Conservation (phyloP, 1,140 invertebrate genomes). For the Parasteatoda tepidariorum region DNA sequence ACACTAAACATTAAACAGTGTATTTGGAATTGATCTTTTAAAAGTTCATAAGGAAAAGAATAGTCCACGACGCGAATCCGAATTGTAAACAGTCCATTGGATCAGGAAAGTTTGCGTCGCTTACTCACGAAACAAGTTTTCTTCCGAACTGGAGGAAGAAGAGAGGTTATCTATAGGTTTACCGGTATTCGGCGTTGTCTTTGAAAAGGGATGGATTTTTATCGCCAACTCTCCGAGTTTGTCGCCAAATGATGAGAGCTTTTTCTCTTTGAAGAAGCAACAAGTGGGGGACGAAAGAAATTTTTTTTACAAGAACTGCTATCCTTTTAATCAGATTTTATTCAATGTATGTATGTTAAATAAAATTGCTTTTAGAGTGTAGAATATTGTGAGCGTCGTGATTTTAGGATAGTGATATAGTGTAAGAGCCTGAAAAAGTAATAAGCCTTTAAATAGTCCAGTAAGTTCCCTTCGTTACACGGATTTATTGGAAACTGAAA, state of each 20-base stretch:
- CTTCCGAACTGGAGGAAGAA: not conserved
- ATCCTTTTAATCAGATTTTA: too few relatives aligned
- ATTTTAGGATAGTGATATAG: too few relatives aligned
- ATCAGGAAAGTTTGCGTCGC: not conserved
- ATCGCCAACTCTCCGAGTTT: not conserved
- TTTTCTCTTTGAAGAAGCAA: not conserved
- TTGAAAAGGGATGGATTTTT: not conserved
- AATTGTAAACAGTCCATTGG: not conserved
- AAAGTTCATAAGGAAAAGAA: too few relatives aligned
- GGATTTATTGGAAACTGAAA: too few relatives aligned
- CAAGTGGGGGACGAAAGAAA: not conserved
- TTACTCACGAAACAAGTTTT: not conserved
- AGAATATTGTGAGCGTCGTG: too few relatives aligned
- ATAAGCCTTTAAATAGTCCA: too few relatives aligned
- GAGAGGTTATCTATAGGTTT: not conserved
- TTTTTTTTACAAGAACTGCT: too few relatives aligned
- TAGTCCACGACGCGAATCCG: not conserved
- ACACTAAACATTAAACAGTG: not conserved
- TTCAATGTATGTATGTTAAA: too few relatives aligned
- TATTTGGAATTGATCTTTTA: too few relatives aligned
- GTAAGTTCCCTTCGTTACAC: too few relatives aligned
- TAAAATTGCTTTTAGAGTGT: too few relatives aligned
- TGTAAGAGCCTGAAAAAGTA: too few relatives aligned
- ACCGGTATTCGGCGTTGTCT: not conserved
- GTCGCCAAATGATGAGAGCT: not conserved